Evolutionary conservation across 2,113 vertebrate species (phyloP).

Genomic region (Phoenicopterus ruber): DNA sequence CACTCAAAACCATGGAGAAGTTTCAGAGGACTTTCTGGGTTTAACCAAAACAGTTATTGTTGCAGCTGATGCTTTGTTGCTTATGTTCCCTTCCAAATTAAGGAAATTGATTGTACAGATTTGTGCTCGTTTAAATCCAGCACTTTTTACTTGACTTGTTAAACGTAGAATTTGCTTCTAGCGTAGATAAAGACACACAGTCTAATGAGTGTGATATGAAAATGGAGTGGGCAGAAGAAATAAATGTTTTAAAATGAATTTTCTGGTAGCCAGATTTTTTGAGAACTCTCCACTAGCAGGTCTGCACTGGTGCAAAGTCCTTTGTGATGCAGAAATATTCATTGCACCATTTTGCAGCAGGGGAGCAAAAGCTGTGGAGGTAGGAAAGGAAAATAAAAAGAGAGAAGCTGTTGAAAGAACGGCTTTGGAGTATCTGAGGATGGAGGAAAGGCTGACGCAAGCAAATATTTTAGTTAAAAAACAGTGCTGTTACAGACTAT

Average conservation of each 20-base stretch:
- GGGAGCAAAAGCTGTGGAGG: background rate
- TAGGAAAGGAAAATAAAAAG: background rate
- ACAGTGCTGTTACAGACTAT: background rate
- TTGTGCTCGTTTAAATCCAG: background rate
- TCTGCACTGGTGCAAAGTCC: background rate
- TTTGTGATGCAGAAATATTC: background rate
- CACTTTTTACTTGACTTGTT: background rate
- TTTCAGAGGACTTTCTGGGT: background rate
- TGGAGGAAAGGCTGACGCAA: background rate
- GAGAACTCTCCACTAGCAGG: background rate
- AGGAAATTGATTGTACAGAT: background rate
- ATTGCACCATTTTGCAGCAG: background rate
- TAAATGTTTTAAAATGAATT: background rate
- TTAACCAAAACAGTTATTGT: background rate
- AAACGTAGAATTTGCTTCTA: background rate
- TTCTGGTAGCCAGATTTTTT: background rate
- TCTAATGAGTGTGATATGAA: background rate
- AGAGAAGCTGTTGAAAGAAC: background rate
- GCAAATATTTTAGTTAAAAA: background rate
- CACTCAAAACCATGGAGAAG: background rate
- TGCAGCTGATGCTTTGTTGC: background rate
- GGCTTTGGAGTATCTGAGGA: background rate
- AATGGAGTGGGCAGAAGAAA: background rate
- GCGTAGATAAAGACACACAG: background rate
- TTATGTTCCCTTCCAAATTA: background rate